phyloP scores from a whole-genome alignment of 1,140 invertebrate genomes.

The Drosophila santomea region DNA sequence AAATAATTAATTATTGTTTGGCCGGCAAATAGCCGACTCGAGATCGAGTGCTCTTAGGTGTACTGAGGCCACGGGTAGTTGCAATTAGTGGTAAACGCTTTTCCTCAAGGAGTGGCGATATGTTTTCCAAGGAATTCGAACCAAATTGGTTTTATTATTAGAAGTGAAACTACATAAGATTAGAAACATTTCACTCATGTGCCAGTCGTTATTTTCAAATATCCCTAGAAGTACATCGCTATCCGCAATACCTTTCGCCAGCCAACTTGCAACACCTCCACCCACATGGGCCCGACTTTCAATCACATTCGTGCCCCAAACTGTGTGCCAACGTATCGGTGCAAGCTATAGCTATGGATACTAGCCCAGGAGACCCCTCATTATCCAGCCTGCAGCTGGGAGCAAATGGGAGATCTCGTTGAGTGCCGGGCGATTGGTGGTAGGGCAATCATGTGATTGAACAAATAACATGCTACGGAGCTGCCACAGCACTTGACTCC shows the following conservation, averaged over 20 bases:
- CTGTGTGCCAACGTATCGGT: constrained; percentile 35
- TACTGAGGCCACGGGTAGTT: constrained; percentile 15
- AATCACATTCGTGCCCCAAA: constrained; percentile 48
- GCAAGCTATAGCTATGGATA: not conserved
- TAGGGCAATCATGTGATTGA: constrained; percentile 77
- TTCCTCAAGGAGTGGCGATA: constrained; percentile 5
- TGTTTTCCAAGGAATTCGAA: not conserved
- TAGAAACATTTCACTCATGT: no score
- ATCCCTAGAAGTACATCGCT: not conserved
- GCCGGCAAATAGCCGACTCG: constrained; percentile 61
- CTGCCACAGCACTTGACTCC: constrained; percentile 71
- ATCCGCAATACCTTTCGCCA: constrained; percentile 1
- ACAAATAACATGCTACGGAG: constrained; percentile 72
- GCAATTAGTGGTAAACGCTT: constrained; percentile 51
- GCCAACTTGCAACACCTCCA: constrained; percentile 5
- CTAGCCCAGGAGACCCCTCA: constrained; percentile 6
- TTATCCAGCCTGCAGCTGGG: constrained; percentile 43
- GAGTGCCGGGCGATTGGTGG: constrained; percentile 35
- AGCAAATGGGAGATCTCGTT: constrained; percentile 46
- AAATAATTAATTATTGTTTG: constrained; percentile 83
- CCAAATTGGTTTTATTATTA: not conserved
- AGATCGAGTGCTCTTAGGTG: constrained; percentile 50
- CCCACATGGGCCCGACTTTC: constrained; percentile 28
- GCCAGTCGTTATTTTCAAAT: not conserved
- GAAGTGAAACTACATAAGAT: no score